A percentile compares a stretch with the other conserved stretches of the same genome.
Evolutionary conservation across 2,888 invertebrate genomes (phyloP).

Genomic region (Poecilobothrus nobilitatus): DNA sequence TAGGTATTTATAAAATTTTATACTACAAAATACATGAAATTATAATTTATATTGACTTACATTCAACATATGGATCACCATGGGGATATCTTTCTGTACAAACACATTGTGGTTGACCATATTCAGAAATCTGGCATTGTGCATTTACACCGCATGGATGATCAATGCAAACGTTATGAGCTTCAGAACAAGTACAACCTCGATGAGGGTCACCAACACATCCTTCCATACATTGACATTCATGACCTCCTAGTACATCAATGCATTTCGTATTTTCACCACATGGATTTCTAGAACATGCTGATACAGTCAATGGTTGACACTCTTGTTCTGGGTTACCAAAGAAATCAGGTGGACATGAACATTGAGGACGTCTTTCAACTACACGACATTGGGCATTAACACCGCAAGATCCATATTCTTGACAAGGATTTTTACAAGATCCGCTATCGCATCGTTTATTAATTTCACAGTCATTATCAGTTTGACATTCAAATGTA

Average conservation of each 20-base stretch:
- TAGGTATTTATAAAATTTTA: not conserved
- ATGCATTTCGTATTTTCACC: constrained; percentile 75
- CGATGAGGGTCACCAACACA: constrained; percentile 74
- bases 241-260: constrained; percentile 67
- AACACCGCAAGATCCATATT: constrained; percentile 66
- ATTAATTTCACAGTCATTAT: constrained; percentile 67
- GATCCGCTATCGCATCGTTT: constrained; percentile 66
- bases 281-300: constrained; percentile 73
- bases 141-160: constrained; percentile 77
- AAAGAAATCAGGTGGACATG: constrained; percentile 64
- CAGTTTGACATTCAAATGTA: constrained; percentile 65
- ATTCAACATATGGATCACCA: constrained; percentile 78
- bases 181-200: constrained; percentile 67
- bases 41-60: constrained; percentile 50
- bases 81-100: constrained; percentile 74
- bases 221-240: constrained; percentile 70
- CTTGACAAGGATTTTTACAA: constrained; percentile 76
- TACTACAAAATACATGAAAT: not conserved
- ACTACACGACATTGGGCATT: constrained; percentile 79
- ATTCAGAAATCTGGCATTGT: constrained; percentile 61
- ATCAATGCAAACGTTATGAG: constrained; percentile 65
- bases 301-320: constrained; percentile 58
- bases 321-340: constrained; percentile 65
- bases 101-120: constrained; percentile 66
- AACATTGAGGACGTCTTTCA: constrained; percentile 65